These are phyloP conservation scores for Scolopax rusticola DNA, from an alignment of 2,797 vertebrate genomes.

Conservation along the genomic window DNA sequence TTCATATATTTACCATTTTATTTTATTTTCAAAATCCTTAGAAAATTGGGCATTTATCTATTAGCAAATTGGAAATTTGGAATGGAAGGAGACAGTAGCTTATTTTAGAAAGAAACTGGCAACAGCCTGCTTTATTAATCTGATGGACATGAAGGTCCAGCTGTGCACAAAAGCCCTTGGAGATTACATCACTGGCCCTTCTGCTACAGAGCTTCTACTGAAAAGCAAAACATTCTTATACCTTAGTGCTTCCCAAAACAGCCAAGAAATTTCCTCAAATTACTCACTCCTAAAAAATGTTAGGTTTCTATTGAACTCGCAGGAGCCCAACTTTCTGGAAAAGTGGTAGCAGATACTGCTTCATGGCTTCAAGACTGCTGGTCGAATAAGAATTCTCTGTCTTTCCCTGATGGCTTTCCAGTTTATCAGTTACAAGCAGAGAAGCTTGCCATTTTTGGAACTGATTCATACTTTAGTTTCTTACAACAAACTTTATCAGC, in stretches of 20 bases:
- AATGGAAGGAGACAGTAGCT: background rate
- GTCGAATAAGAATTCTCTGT: background rate
- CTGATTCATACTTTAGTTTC: background rate
- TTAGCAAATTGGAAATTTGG: background rate
- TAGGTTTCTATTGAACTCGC: constrained; percentile 3
- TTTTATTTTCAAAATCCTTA: background rate
- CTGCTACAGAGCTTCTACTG: constrained; percentile 2
- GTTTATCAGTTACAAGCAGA: background rate
- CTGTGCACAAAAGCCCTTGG: background rate
- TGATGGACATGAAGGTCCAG: background rate
- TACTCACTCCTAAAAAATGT: background rate
- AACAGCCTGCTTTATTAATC: background rate
- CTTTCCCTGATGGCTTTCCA: background rate
- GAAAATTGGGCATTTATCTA: background rate
- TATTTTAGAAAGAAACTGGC: background rate
- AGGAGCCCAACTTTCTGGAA: constrained; percentile 6
- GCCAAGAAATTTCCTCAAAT: constrained; percentile 9
- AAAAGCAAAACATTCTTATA: constrained; percentile 31
- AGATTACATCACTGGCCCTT: background rate
- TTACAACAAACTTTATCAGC: background rate
- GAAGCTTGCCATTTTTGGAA: background rate
- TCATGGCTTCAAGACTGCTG: background rate
- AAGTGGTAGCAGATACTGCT: background rate
- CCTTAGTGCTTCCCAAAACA: constrained; percentile 13
- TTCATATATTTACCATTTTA: background rate